Evolutionary conservation across 2,797 vertebrate species (phyloP).

Genomic region (Ptychobarbus kaznakovi): DNA sequence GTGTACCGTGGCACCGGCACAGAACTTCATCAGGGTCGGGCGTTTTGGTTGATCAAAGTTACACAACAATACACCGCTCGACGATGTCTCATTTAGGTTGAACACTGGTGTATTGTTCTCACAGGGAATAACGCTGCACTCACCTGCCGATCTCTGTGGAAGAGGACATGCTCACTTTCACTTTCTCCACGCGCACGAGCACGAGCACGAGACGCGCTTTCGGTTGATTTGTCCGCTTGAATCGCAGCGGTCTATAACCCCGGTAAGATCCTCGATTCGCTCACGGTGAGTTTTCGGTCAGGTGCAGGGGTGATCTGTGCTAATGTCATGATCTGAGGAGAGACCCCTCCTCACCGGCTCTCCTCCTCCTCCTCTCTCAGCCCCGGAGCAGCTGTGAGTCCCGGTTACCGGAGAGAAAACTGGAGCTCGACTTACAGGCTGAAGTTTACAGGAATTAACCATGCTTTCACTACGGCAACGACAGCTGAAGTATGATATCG

Average conservation of each 20-base stretch:
- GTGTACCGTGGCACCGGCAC: neutral
- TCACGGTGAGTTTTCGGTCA: constrained; percentile 25
- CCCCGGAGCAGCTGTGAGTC: neutral
- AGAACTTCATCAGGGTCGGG: neutral
- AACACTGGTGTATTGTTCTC: neutral
- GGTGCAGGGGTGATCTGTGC: constrained; percentile 46
- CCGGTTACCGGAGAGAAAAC: neutral
- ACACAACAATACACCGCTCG: neutral
- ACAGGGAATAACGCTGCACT: neutral
- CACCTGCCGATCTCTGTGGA: constrained; percentile 5
- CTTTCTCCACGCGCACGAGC: neutral
- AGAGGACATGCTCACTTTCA: constrained; percentile 22
- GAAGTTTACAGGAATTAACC: neutral
- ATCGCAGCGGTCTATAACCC: neutral
- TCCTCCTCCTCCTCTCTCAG: neutral
- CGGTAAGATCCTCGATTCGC: constrained; percentile 19
- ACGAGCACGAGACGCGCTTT: neutral
- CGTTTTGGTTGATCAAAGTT: neutral
- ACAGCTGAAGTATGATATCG: neutral
- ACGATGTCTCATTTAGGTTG: neutral
- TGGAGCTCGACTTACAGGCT: neutral
- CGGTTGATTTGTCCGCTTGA: neutral
- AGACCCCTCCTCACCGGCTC: constrained; percentile 1
- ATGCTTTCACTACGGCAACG: neutral
- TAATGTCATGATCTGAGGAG: constrained; percentile 45